Base-by-base conservation (phyloP, 2,113 vertebrate species). In the Pungitius pungitius region DNA sequence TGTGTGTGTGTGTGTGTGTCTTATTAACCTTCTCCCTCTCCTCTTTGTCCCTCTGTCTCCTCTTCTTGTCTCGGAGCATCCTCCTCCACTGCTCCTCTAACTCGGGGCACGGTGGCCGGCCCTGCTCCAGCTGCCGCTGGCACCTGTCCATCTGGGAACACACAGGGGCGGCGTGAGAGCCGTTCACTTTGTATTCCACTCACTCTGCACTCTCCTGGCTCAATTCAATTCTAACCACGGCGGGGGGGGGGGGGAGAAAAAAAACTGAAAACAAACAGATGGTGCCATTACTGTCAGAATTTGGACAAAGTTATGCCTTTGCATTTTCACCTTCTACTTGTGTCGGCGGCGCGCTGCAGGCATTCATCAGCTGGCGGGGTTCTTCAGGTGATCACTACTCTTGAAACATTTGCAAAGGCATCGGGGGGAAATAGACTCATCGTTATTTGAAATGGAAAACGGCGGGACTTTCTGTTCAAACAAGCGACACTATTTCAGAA, bases 81-180 rank as follows among this genome's bases (percentile, higher is more conserved):
- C 91, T 94, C 85, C 94, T 39, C 95, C 92, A 94, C 60, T 95
- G 92, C 13, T 69, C 91, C 85, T 97, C 95, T 35, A 88, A 91
- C 67, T 95, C 93, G 2, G 92, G 90, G 12, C 91, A 94, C 37
- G 93, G 95, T 3, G 95, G 92, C 69, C 97, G 92, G 39, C 95
- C 95, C 82, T 93, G 94, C 51, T 94, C 94, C 76, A 95, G 69
- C 64, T 94, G 91, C 59, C 82, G 70, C 20, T 84, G 92, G 85
- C 96, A 93, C 22, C 43, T 90, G 75, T 94, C 92, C 90, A 98
- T 80, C 90, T 95, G 83, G 52, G 80, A 68, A 60, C 69, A 85
- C 70, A 85, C 70, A 63, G 52, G n/a, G 54, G 58, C 56, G 42
- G 57, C 0, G 24, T 4, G 40, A 68, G 47, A 80, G 42, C 33